Percentiles rank a stretch among this genome's conserved stretches.
Evolutionary conservation across 2,797 vertebrate genomes (phyloP).

Genomic region (Dermochelys coriacea): DNA sequence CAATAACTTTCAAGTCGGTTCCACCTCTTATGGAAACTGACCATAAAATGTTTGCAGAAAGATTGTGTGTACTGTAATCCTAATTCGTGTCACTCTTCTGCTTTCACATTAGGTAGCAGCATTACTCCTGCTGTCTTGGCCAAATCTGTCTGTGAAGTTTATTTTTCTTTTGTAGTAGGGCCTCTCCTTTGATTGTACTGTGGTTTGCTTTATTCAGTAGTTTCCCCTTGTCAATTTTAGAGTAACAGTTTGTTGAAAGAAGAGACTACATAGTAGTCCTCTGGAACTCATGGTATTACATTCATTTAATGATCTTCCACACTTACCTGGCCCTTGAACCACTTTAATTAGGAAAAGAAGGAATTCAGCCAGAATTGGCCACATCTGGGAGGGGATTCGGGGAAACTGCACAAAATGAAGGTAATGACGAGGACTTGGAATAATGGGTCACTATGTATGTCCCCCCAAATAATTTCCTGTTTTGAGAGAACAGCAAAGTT

Average conservation of each 20-base stretch:
- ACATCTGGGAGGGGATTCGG: neutral
- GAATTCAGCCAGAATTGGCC: neutral
- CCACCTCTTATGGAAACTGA: neutral
- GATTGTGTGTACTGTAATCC: neutral
- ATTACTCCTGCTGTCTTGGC: neutral
- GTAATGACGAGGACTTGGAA: neutral
- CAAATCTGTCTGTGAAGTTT: neutral
- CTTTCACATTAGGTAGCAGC: neutral
- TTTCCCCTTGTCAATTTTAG: neutral
- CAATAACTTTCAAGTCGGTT: neutral
- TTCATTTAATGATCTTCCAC: neutral
- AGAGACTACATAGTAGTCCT: neutral
- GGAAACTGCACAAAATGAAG: neutral
- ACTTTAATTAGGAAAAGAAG: neutral
- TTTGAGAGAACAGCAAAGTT: neutral
- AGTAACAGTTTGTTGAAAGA: neutral
- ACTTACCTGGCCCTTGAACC: constrained; percentile 13
- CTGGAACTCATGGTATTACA: neutral
- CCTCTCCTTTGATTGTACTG: neutral
- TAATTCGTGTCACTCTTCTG: neutral
- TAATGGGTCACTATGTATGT: neutral
- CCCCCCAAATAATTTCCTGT: neutral
- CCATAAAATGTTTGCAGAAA: rapidly evolving
- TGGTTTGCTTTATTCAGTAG: neutral
- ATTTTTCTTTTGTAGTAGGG: neutral